A percentile compares a stretch with the other conserved stretches of the same genome.
phyloP scores from a whole-genome alignment of 2,797 vertebrate species.

The Phoebastria nigripes region DNA sequence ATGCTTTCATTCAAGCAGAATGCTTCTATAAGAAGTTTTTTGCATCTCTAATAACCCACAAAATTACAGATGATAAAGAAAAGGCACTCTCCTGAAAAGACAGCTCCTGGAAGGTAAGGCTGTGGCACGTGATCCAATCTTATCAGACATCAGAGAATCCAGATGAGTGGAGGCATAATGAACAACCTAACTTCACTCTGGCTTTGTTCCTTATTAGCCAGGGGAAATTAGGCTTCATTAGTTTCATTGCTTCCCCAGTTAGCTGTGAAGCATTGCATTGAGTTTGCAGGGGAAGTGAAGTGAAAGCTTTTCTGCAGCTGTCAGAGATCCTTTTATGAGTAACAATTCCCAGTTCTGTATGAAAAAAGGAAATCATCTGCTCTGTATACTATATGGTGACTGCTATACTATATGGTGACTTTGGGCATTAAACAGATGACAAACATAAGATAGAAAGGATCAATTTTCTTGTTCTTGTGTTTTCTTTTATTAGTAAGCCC shows the following conservation, averaged over 20 bases:
- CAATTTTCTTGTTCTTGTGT: not conserved
- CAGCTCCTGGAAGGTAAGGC: not conserved
- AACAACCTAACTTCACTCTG: not conserved
- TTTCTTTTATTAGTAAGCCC: not conserved
- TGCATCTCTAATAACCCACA: not conserved
- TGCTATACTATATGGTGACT: not conserved
- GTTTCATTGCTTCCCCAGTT: not conserved
- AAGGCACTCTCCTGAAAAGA: not conserved
- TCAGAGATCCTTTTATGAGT: not conserved
- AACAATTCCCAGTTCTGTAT: not conserved
- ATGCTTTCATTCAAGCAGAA: not conserved
- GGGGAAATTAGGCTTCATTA: slow-evolving; percentile 23
- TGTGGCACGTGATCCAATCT: not conserved
- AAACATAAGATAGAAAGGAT: not conserved
- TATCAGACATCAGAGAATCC: slow-evolving; percentile 4
- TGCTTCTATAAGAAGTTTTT: not conserved
- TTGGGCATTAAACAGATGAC: not conserved
- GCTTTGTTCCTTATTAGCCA: not conserved
- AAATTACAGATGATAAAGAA: not conserved
- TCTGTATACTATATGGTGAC: not conserved
- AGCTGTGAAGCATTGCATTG: not conserved
- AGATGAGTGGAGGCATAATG: not conserved
- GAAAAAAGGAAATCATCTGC: not conserved
- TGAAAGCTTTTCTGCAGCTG: not conserved
- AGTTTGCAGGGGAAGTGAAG: not conserved